These are phyloP conservation scores for Meda fulgida DNA, from an alignment of 2,797 vertebrate genomes.

Conservation along the genomic window DNA sequence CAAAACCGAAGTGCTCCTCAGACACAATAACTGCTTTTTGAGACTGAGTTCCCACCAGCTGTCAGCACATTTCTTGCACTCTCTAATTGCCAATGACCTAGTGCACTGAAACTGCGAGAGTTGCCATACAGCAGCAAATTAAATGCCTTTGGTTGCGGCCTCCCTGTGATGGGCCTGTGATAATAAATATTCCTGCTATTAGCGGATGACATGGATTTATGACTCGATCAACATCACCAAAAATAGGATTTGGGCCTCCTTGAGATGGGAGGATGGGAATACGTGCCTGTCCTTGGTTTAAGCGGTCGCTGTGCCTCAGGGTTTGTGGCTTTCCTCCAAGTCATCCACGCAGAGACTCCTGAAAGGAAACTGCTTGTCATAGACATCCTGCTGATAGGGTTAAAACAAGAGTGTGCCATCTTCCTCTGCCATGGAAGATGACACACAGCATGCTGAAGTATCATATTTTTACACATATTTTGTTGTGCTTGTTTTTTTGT, in stretches of 20 bases:
- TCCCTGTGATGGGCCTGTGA: conserved; percentile 15
- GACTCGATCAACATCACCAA: conserved; percentile 44
- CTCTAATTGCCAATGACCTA: conserved; percentile 41
- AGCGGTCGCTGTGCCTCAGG: not conserved
- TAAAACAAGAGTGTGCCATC: conserved; percentile 24
- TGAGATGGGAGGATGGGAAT: conserved; percentile 39
- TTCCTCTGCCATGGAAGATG: not conserved
- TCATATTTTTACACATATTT: not conserved
- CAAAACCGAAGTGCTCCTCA: conserved; percentile 34
- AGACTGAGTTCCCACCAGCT: conserved; percentile 17
- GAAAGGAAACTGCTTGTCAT: conserved; percentile 11
- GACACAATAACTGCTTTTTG: not conserved
- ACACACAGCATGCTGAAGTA: not conserved
- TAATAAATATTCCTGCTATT: conserved; percentile 43
- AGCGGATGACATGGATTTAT: conserved; percentile 58
- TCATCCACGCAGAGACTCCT: not conserved
- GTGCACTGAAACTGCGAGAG: conserved; percentile 39
- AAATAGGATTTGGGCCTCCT: conserved; percentile 43
- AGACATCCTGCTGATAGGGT: conserved; percentile 41
- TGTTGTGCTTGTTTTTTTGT: not conserved
- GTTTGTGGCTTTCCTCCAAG: not conserved
- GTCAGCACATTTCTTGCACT: conserved; percentile 47
- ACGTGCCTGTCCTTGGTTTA: conserved; percentile 38
- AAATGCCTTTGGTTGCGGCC: conserved; percentile 26
- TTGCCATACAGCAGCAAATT: conserved; percentile 40